phyloP scores from a whole-genome alignment of 2,888 invertebrate genomes.

The Tanypteryx hageni region DNA sequence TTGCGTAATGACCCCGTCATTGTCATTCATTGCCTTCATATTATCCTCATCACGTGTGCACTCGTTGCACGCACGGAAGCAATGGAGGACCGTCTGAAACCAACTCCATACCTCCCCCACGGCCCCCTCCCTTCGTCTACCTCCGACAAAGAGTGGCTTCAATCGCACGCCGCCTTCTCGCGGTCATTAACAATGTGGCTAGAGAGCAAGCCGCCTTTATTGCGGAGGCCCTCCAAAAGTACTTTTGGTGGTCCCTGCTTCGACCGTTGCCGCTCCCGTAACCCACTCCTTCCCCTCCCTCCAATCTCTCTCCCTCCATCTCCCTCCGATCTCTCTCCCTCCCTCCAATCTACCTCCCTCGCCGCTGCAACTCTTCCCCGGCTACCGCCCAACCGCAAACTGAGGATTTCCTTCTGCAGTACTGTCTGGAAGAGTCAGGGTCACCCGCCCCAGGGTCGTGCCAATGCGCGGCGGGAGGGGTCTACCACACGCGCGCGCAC shows the following conservation, averaged over 20 bases:
- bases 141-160: neutral
- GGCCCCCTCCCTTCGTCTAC: neutral
- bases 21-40: conserved; percentile 24
- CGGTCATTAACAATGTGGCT: neutral
- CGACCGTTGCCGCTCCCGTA: no score
- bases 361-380: neutral
- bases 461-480: no score
- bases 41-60: conserved; percentile 2
- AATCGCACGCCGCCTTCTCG: conserved; percentile 17
- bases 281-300: neutral
- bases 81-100: neutral
- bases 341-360: no score
- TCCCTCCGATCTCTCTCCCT: neutral
- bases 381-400: neutral
- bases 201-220: neutral
- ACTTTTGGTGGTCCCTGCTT: neutral
- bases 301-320: neutral
- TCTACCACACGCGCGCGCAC: no score
- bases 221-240: neutral
- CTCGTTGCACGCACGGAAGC: neutral
- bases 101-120: neutral
- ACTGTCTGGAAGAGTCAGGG: neutral
- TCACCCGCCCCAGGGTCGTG: neutral
- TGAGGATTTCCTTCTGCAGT: neutral
- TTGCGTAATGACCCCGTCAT: conserved; percentile 7